A percentile compares a stretch with the other conserved stretches of the same genome.
phyloP scores from a whole-genome alignment of 2,888 invertebrate species.

The Drosophila anomalata region DNA sequence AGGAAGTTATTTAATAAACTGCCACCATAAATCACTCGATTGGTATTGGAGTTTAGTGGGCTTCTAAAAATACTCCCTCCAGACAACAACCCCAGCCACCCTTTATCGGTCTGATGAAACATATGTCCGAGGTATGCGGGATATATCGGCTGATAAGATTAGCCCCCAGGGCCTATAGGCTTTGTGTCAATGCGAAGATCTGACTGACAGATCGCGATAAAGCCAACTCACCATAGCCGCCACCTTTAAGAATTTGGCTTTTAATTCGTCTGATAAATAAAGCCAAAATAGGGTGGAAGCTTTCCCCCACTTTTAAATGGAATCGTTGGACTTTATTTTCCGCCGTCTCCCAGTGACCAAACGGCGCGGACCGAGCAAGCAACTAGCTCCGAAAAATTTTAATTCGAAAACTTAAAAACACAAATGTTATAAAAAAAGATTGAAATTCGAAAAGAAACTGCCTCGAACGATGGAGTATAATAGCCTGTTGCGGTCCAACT shows the following conservation, averaged over 20 bases:
- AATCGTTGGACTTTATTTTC: constrained; percentile 10
- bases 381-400: constrained; percentile 49
- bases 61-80: not conserved
- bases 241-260: constrained; percentile 47
- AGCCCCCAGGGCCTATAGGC: constrained; percentile 3
- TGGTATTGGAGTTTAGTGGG: constrained; percentile 19
- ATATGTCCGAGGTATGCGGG: constrained; percentile 33
- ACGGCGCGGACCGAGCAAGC: constrained; percentile 74
- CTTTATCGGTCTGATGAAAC: constrained; percentile 9
- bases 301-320: constrained; percentile 17
- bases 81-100: not conserved
- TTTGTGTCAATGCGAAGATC: constrained; percentile 20
- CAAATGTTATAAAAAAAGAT: constrained; percentile 20
- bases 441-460: constrained; percentile 1
- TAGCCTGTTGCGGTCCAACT: constrained; percentile 77
- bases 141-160: constrained; percentile 60
- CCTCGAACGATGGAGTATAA: constrained; percentile 60
- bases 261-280: constrained; percentile 34
- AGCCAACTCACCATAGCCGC: constrained; percentile 68
- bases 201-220: constrained; percentile 52
- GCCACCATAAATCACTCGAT: constrained; percentile 18
- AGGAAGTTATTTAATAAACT: constrained; percentile 18
- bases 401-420: not conserved
- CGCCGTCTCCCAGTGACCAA: constrained; percentile 72
- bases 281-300: constrained; percentile 27